These are phyloP conservation scores for Lordiphosa fenestrarum DNA, from an alignment of 2,888 invertebrate species.

Conservation along the genomic window DNA sequence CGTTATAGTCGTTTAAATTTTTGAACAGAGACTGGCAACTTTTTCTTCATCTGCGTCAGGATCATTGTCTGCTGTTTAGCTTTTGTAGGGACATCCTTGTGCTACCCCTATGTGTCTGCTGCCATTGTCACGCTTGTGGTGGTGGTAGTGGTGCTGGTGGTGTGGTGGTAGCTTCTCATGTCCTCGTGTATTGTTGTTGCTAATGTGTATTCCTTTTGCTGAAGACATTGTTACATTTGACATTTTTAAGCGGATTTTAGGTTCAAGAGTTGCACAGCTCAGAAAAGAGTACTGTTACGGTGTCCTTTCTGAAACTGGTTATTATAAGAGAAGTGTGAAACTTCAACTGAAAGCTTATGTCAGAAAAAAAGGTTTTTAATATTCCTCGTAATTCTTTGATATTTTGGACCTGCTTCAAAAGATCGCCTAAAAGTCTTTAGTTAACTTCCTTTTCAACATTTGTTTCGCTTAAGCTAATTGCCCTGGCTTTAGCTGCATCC, in stretches of 20 bases:
- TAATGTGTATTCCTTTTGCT: conserved; percentile 21
- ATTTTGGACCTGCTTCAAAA: too few species aligned
- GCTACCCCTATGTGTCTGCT: conserved; percentile 10
- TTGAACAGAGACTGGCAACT: conserved; percentile 10
- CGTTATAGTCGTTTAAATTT: background rate
- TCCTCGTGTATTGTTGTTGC: conserved; percentile 26
- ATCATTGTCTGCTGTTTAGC: conserved; percentile 4
- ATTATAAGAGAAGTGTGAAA: too few species aligned
- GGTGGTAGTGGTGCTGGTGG: conserved; percentile 10
- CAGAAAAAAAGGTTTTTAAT: too few species aligned
- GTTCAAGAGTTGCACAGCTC: background rate
- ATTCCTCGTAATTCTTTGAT: too few species aligned
- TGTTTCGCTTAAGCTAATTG: background rate
- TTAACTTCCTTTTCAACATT: background rate
- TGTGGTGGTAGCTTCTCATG: background rate
- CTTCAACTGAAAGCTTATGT: too few species aligned
- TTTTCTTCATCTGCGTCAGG: background rate
- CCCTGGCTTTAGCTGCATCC: background rate
- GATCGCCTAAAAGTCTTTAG: too few species aligned
- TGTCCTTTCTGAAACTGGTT: too few species aligned
- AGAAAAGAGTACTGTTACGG: too few species aligned
- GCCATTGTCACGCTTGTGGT: conserved; percentile 26
- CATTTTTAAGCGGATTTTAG: conserved; percentile 32
- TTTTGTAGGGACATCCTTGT: background rate
- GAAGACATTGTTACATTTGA: conserved; percentile 30